Base-by-base conservation (phyloP, 1,140 invertebrate species). In the Microplitis demolitor region DNA sequence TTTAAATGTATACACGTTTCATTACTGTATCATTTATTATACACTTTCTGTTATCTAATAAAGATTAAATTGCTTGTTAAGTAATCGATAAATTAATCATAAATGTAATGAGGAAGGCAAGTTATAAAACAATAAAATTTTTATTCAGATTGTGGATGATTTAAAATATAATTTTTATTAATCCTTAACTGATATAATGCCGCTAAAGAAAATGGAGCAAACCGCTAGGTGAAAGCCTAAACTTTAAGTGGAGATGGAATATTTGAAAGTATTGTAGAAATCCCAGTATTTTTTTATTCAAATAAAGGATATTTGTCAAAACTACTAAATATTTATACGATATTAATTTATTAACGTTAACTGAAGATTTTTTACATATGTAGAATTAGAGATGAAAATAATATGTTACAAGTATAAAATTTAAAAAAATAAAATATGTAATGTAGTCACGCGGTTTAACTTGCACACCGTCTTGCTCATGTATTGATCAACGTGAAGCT, bases 381-480 rank as follows among this genome's bases (percentile, higher is more conserved):
- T 24, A 24, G 24, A 24, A 24, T 24, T 24, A 24, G 24, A 8
- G 11, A 39, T 39, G 39, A 45, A 45, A 45, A 9, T 8, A 45
- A 45, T 6, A 5, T 58, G 24, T 24, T 24, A 58, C 9, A 16
- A 8, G 8, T 33, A 9, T 8, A 31, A 34, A 13, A 34, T 35
- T 62, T 0, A 31, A 35, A 64, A 71, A 70, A 70, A 58, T 62
- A 76, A 63, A 62, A 56, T 35, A 62, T 54, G 54, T 35, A 75
- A 45, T 69, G 67, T 76, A 80, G 77, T 78, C 81, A 82, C 82
- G 82, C 82, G 83, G 82, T 71, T 80, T 82, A 83, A 82, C 81
- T 86, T 84, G 82, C 80, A 84, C 82, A 83, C 84, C 81, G 80
- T 80, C 81, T 86, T 84, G 82, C 64, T 56, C 84, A 82, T 82